Conservation (phyloP, 2,888 invertebrate genomes). For the Amiota communis region DNA sequence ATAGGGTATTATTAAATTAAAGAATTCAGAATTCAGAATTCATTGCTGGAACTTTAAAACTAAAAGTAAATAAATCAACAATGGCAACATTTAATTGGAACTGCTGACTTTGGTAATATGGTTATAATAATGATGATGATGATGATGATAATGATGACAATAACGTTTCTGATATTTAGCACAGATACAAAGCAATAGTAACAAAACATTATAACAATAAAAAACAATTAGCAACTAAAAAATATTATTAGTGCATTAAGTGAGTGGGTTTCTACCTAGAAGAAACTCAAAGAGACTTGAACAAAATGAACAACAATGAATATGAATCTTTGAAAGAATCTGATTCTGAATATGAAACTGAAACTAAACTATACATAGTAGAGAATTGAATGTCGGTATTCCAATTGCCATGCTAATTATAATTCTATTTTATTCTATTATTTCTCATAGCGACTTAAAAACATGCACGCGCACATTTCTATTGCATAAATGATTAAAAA, state of each 20-base stretch:
- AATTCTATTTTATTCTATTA: not conserved
- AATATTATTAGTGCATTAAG: not conserved
- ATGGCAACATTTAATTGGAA: too few relatives aligned
- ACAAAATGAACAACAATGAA: not conserved
- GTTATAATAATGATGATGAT: not conserved
- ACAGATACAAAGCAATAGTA: conserved; percentile 4
- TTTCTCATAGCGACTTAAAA: not conserved
- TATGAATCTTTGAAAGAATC: too few relatives aligned
- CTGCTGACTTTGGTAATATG: not conserved
- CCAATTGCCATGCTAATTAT: not conserved
- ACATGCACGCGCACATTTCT: not conserved
- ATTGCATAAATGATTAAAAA: too few relatives aligned
- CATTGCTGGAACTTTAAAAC: too few relatives aligned
- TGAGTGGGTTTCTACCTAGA: not conserved
- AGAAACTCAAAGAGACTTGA: not conserved
- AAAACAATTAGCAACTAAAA: conserved; percentile 1
- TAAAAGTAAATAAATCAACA: too few relatives aligned
- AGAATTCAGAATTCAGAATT: too few relatives aligned
- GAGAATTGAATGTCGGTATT: not conserved
- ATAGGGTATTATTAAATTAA: too few relatives aligned
- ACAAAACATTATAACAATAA: not conserved
- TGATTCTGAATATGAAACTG: too few relatives aligned
- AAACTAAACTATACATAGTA: too few relatives aligned
- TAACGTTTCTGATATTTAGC: not conserved
- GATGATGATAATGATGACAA: not conserved